Evolutionary conservation across 1,140 invertebrate species (phyloP), one percentile per base, ranked within the genome.

Genomic region (Oncopeltus fasciatus): DNA sequence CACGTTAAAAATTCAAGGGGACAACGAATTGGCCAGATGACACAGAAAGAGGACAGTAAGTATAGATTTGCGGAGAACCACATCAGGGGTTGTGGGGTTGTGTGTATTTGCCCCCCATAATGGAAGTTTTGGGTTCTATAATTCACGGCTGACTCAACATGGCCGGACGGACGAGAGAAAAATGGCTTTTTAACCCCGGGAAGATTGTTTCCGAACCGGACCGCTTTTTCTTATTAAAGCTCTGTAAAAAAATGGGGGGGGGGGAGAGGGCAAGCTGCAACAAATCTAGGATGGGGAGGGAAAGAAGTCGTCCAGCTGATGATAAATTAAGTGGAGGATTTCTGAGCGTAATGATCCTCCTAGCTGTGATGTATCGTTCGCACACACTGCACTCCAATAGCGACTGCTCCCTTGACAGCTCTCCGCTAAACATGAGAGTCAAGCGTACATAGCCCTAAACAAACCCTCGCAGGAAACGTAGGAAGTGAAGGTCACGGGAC

Each of bases 101-200:
- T n/a, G n/a, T n/a, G n/a, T n/a, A n/a, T n/a, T n/a, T n/a, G n/a
- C n/a, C n/a, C n/a, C n/a, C n/a, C n/a, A n/a, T n/a, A 38, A 38
- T 38, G 14, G 31, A 38, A 8, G 31, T 38, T 8, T 8, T 5
- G 31, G 31, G 5, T 5, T 5, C 31, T 5, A 38, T 38, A 38
- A 38, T 38, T 8, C 31, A 38, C 31, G 31, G 31, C 31, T 38
- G 31, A 38, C 31, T 38, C 31, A 38, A 38, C 31, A 5, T 14
- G 14, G 31, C 5, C 14, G 5, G 5, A 38, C 14, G 5, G 31
- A 14, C 31, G 5, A 38, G 31, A 38, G 31, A 38, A 43, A 43
- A 21, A 59, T 59, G 29, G 31, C n/a, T 59, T 43, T 59, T 44
- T 59, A 59, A 59, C 31, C 18, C 29, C 57, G 16, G n/a, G 26